Percentiles rank a stretch among this genome's conserved stretches.
These are phyloP conservation scores for Chiridota heheva DNA, from an alignment of 35 echinoderm and acorn worm species.

Conservation along the genomic window DNA sequence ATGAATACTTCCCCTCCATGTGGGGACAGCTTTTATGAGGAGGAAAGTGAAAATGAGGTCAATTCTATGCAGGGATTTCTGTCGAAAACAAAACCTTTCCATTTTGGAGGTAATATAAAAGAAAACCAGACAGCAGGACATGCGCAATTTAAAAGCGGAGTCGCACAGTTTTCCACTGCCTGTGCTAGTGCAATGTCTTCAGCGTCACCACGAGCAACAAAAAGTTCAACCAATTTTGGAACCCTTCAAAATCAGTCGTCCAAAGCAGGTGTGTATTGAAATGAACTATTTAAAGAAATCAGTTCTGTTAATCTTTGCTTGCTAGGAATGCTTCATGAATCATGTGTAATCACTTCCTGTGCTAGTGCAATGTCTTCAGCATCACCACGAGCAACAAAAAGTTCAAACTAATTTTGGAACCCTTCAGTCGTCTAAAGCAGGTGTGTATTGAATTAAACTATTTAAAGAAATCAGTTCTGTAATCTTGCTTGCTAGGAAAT, in stretches of 20 bases:
- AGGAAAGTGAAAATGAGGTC: not conserved
- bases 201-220: not conserved
- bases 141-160: not conserved
- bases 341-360: not conserved
- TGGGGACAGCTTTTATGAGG: constrained; percentile 32
- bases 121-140: not conserved
- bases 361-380: not conserved
- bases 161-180: not conserved
- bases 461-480: too few species aligned
- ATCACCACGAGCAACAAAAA: not conserved
- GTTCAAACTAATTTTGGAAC: too few species aligned
- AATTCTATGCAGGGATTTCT: not conserved
- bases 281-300: too few species aligned
- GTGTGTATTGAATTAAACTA: too few species aligned
- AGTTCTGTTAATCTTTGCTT: too few species aligned
- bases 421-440: too few species aligned
- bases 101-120: not conserved
- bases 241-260: too few species aligned
- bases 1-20: not conserved
- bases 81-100: constrained; percentile 1
- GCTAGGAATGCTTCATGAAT: too few species aligned
- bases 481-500: too few species aligned
- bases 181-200: not conserved
- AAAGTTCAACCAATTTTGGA: too few species aligned
- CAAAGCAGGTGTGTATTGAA: too few species aligned